Evolutionary conservation across 2,113 vertebrate species (phyloP).

Genomic region (Rhineura floridana): DNA sequence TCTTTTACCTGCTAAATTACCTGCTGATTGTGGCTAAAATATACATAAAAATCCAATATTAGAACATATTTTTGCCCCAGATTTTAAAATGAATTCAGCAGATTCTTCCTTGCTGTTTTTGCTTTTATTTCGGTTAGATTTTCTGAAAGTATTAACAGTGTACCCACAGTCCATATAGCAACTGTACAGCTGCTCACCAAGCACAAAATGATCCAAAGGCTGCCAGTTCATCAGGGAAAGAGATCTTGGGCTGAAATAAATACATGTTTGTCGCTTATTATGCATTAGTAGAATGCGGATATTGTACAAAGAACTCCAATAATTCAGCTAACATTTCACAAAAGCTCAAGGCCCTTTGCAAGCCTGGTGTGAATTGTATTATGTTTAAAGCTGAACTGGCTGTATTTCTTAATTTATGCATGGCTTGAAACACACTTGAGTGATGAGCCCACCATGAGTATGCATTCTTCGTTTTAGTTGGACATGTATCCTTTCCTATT

Average conservation of each 20-base stretch:
- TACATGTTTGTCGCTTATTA: background rate
- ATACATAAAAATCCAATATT: background rate
- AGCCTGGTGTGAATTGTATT: too few relatives aligned
- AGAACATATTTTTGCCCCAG: background rate
- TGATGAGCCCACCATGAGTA: too few relatives aligned
- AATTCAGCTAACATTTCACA: background rate
- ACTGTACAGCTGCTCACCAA: background rate
- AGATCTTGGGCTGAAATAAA: background rate
- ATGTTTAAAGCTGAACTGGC: too few relatives aligned
- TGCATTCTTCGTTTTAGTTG: too few relatives aligned
- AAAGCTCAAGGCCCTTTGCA: too few relatives aligned
- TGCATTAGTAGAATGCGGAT: background rate
- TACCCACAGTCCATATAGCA: background rate
- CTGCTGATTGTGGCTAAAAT: background rate
- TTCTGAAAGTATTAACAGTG: background rate
- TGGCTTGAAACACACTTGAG: too few relatives aligned
- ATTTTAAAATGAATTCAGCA: background rate
- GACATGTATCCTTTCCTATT: too few relatives aligned
- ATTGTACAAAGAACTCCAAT: background rate
- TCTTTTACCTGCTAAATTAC: slow-evolving; percentile 8
- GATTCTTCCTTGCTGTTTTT: background rate
- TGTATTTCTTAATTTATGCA: too few relatives aligned
- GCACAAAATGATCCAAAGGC: background rate
- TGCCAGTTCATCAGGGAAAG: background rate
- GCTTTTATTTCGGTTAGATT: too few relatives aligned